Evolutionary conservation across 2,113 vertebrate genomes (phyloP).

Genomic region (Brachionichthys hirsutus): DNA sequence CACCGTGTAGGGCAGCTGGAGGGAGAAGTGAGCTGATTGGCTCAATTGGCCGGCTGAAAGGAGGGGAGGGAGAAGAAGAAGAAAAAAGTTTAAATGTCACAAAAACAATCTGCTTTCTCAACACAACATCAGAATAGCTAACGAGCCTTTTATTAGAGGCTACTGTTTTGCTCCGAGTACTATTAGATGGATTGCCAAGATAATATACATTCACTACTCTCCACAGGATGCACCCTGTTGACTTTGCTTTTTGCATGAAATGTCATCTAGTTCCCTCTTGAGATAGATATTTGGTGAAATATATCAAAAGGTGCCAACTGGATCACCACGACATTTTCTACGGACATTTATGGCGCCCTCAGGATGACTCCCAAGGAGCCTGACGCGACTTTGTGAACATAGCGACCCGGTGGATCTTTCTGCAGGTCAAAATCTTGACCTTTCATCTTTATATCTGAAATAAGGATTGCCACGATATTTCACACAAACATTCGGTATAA

Average conservation of each 20-base stretch:
- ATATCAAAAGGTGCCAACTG: not conserved
- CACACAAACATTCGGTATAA: no score
- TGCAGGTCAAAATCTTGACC: no score
- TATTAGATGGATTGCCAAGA: not conserved
- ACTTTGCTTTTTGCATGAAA: not conserved
- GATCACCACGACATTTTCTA: not conserved
- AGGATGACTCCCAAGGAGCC: not conserved
- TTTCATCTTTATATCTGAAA: no score
- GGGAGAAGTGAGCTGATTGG: slow-evolving; percentile 92
- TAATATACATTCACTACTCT: not conserved
- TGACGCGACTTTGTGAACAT: no score
- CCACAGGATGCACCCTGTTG: not conserved
- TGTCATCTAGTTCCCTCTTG: not conserved
- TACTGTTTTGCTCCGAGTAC: not conserved
- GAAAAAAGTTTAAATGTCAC: not conserved
- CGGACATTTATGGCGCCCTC: not conserved
- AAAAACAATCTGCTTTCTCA: not conserved
- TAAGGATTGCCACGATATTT: no score
- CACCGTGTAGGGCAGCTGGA: slow-evolving; percentile 95
- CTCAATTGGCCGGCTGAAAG: slow-evolving; percentile 92
- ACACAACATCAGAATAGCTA: not conserved
- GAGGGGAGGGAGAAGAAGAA: slow-evolving; percentile 5
- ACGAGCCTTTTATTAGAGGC: not conserved
- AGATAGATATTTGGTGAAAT: not conserved
- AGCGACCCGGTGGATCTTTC: not conserved